A percentile compares a stretch with the other conserved stretches of the same genome.
Evolutionary conservation across 1,140 invertebrate species (phyloP).

Genomic region (Papilio helenus): DNA sequence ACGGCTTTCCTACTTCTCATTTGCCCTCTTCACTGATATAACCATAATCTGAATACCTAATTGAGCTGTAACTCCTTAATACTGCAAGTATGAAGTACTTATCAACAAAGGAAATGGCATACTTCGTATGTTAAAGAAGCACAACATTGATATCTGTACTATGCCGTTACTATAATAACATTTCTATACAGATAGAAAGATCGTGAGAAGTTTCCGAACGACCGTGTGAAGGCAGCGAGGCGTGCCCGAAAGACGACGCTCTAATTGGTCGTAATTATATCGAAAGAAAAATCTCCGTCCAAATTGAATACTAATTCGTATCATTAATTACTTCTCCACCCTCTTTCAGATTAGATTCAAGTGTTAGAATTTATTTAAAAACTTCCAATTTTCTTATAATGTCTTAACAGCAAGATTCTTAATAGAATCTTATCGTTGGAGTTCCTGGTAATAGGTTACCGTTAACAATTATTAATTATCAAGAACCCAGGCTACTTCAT

Average conservation of each 20-base stretch:
- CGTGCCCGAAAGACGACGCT: conserved; percentile 50
- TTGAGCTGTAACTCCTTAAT: background rate
- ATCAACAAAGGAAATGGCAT: background rate
- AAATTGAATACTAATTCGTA: conserved; percentile 43
- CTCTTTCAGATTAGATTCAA: conserved; percentile 10
- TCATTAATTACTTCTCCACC: conserved; percentile 33
- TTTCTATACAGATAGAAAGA: conserved; percentile 50
- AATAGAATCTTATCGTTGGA: background rate
- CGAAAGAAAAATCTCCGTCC: conserved; percentile 46
- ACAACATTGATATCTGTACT: background rate
- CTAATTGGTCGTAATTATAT: conserved; percentile 70
- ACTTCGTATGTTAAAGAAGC: background rate
- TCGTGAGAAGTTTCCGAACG: conserved; percentile 65
- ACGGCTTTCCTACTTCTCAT: too few species aligned
- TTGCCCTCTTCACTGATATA: too few species aligned
- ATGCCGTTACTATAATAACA: background rate
- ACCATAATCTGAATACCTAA: too few species aligned
- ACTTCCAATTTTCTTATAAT: conserved; percentile 5
- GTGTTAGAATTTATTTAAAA: conserved; percentile 30
- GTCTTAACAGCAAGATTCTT: background rate
- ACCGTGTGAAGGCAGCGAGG: conserved; percentile 52
- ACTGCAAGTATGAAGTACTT: background rate
- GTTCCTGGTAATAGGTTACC: background rate
- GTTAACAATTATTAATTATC: conserved; percentile 8
- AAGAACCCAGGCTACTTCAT: background rate